Conservation (phyloP, 2,888 invertebrate genomes). For the Nineta flava region DNA sequence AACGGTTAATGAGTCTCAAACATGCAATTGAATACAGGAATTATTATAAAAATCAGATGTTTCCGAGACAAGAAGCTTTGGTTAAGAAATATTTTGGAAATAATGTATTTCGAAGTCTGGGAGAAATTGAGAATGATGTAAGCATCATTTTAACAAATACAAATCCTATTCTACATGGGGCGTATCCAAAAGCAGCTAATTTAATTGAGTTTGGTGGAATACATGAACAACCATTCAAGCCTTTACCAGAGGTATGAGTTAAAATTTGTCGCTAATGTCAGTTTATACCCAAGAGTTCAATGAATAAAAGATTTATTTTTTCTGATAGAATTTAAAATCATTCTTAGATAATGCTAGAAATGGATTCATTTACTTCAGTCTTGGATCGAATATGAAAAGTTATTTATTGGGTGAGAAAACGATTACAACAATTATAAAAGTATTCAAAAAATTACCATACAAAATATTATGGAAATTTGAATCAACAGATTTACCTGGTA, state of each 20-base stretch:
- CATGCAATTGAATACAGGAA: conserved; percentile 2
- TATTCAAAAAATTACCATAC: conserved; percentile 16
- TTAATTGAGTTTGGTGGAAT: conserved; percentile 25
- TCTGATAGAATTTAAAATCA: conserved; percentile 13
- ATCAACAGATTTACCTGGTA: conserved; percentile 16
- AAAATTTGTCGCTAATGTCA: too few species aligned
- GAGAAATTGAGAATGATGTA: conserved; percentile 14
- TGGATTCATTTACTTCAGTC: conserved; percentile 18
- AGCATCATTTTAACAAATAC: conserved; percentile 25
- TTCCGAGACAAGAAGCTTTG: conserved; percentile 9
- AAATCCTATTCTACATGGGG: conserved; percentile 22
- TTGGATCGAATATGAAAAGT: conserved; percentile 17
- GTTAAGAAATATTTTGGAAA: conserved; percentile 10
- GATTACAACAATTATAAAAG: conserved; percentile 13
- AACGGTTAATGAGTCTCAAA: neutral
- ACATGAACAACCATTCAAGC: conserved; percentile 22
- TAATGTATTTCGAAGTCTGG: conserved; percentile 4
- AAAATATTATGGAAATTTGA: conserved; percentile 17
- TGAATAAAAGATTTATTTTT: too few species aligned
- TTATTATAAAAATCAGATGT: conserved; percentile 4
- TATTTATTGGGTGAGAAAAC: conserved; percentile 13
- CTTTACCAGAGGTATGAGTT: conserved; percentile 24
- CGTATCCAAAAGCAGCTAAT: conserved; percentile 24
- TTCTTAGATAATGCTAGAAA: conserved; percentile 15
- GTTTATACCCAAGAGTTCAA: too few species aligned